These are phyloP conservation scores for Heliconius himera DNA, from an alignment of 1,140 invertebrate genomes.

Conservation along the genomic window DNA sequence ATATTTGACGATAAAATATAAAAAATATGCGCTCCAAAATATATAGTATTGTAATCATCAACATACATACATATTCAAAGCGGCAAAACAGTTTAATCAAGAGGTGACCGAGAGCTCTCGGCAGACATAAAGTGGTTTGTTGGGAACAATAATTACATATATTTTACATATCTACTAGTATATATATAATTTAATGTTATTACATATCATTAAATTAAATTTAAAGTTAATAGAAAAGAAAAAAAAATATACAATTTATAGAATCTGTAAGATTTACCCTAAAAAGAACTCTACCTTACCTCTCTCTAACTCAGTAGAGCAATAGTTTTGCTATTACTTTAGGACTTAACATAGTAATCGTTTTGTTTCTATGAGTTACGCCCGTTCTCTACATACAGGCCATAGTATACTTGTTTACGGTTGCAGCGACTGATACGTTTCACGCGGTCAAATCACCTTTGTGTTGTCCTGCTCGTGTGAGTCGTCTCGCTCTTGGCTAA, in stretches of 20 bases:
- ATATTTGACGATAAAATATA: neutral
- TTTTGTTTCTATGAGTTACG: neutral
- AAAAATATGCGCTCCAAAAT: neutral
- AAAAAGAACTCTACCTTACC: no score
- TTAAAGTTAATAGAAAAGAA: no score
- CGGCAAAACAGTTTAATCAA: constrained; percentile 30
- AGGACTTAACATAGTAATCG: no score
- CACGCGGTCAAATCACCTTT: constrained; percentile 54
- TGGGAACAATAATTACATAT: neutral
- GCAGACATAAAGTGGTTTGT: constrained; percentile 16
- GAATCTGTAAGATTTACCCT: no score
- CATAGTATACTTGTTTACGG: constrained; percentile 43
- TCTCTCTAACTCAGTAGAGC: no score
- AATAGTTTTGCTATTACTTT: no score
- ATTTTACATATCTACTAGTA: neutral
- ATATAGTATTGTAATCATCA: neutral
- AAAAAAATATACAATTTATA: no score
- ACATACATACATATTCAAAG: constrained; percentile 1
- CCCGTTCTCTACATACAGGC: neutral
- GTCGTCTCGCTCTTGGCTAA: constrained; percentile 34
- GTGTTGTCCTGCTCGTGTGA: constrained; percentile 40
- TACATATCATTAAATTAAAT: no score
- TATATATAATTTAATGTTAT: neutral
- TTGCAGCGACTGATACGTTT: constrained; percentile 49
- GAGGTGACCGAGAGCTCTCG: constrained; percentile 16